phyloP scores from a whole-genome alignment of 2,113 vertebrate species.

The Enhydra lutris region DNA sequence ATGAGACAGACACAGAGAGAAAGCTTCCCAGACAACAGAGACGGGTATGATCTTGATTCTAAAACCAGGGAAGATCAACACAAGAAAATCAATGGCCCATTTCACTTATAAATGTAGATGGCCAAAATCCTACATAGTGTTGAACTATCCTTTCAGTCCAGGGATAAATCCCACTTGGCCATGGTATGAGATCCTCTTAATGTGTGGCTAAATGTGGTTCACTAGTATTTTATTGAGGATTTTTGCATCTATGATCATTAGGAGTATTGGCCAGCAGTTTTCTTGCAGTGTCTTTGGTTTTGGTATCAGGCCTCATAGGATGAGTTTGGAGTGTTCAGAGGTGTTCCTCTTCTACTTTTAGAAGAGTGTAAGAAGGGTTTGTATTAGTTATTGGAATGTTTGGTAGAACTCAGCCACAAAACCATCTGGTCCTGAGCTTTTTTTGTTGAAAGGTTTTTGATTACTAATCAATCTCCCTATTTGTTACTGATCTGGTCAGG shows the following conservation, averaged over 20 bases:
- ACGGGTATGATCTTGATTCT: not conserved
- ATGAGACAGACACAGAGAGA: not conserved
- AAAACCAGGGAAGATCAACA: not conserved
- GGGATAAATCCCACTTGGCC: not conserved
- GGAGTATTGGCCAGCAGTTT: not conserved
- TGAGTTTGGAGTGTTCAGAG: not conserved
- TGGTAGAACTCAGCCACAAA: not conserved
- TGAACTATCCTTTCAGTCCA: not conserved
- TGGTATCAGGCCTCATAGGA: not conserved
- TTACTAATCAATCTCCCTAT: not conserved
- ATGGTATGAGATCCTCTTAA: not conserved
- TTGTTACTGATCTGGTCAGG: not conserved
- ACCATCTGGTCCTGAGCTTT: not conserved
- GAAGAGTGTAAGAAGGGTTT: not conserved
- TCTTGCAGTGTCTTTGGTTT: not conserved
- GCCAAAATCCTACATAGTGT: not conserved
- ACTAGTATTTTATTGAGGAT: not conserved
- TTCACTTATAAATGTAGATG: not conserved
- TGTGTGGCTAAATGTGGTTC: not conserved
- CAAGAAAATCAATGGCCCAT: not conserved
- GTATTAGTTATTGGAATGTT: not conserved
- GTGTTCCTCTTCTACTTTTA: not conserved
- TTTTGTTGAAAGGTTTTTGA: not conserved
- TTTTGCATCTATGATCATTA: not conserved
- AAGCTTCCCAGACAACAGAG: not conserved